phyloP scores from a whole-genome alignment of 1,140 invertebrate genomes.

The Lanistes nyassanus region DNA sequence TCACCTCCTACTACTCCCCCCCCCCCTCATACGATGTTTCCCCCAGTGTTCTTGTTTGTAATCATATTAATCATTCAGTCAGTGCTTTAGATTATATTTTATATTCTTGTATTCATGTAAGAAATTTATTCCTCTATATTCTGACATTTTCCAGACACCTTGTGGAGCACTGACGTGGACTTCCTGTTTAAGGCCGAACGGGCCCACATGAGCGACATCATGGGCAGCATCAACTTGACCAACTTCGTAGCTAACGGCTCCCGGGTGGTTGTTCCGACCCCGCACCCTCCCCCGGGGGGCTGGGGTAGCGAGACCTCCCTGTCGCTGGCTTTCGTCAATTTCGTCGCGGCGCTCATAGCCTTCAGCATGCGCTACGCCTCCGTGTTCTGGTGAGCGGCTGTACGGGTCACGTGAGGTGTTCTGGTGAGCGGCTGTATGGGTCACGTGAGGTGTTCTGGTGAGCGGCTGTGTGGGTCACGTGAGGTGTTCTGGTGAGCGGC shows the following conservation, averaged over 20 bases:
- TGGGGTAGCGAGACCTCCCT: conserved; percentile 32
- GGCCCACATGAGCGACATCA: conserved; percentile 37
- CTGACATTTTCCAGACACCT: conserved; percentile 46
- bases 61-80: too few species aligned
- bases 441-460: too few species aligned
- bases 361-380: conserved; percentile 50
- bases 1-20: too few species aligned
- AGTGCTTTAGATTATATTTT: too few species aligned
- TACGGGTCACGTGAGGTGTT: not conserved
- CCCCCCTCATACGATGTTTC: too few species aligned
- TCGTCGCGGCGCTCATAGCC: conserved; percentile 46
- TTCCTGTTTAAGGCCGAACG: conserved; percentile 46
- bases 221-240: conserved; percentile 45
- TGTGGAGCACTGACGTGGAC: conserved; percentile 52
- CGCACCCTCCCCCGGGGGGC: conserved; percentile 30
- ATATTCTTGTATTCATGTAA: too few species aligned
- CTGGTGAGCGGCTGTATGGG: too few species aligned
- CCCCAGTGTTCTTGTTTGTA: too few species aligned
- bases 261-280: conserved; percentile 32
- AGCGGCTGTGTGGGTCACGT: too few species aligned
- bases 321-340: conserved; percentile 51
- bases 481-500: too few species aligned
- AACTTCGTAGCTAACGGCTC: conserved; percentile 32
- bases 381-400: conserved; percentile 47
- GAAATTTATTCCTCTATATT: too few species aligned